phyloP scores from a whole-genome alignment of 1,140 invertebrate species.

The Neotoxoptera formosana region DNA sequence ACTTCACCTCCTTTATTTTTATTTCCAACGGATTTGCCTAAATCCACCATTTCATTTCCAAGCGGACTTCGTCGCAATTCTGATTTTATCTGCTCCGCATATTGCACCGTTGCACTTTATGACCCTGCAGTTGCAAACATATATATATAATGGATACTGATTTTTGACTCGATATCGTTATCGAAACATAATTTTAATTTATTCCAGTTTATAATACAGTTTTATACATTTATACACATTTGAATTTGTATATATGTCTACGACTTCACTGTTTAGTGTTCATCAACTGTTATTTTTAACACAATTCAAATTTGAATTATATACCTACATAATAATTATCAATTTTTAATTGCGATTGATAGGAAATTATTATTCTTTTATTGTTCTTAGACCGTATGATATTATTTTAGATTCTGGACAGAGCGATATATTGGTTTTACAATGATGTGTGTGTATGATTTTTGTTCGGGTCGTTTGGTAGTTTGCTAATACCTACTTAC shows the following conservation, averaged over 20 bases:
- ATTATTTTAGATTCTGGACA: too few species aligned
- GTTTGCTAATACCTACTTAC: too few species aligned
- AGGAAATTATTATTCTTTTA: background rate
- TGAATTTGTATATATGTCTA: background rate
- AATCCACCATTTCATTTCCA: conserved; percentile 49
- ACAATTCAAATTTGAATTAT: too few species aligned
- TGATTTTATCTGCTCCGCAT: conserved; percentile 20
- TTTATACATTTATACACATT: background rate
- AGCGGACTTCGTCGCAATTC: conserved; percentile 15
- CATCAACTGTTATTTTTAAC: background rate
- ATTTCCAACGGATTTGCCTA: conserved; percentile 48
- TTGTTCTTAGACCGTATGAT: background rate
- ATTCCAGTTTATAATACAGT: background rate
- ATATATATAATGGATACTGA: background rate
- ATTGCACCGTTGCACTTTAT: conserved; percentile 35
- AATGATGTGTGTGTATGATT: too few species aligned
- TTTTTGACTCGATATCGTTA: background rate
- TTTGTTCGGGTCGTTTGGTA: background rate
- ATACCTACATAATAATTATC: too few species aligned
- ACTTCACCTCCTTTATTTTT: background rate
- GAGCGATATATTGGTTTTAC: too few species aligned
- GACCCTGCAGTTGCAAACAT: background rate
- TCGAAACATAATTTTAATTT: background rate
- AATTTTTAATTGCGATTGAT: background rate
- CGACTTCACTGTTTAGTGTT: background rate